Conservation (phyloP, 2,888 invertebrate genomes). For the Norana najaformis region DNA sequence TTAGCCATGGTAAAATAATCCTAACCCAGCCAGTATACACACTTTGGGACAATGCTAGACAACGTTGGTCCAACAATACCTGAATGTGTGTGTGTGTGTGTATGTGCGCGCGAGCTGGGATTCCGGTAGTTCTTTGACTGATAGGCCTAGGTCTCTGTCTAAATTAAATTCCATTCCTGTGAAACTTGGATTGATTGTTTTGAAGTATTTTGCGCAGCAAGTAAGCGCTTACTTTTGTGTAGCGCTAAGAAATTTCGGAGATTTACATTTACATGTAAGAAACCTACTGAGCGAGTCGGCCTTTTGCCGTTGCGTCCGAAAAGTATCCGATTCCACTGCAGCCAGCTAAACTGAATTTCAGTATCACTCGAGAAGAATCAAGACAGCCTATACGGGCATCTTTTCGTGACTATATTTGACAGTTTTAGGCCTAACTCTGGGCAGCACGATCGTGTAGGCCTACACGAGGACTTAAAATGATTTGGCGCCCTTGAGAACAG, state of each 20-base stretch:
- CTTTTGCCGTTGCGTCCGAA: neutral
- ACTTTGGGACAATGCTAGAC: too few species aligned
- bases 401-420: too few species aligned
- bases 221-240: neutral
- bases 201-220: too few species aligned
- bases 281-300: neutral
- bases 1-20: neutral
- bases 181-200: too few species aligned
- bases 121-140: neutral
- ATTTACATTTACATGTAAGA: too few species aligned
- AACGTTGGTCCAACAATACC: too few species aligned
- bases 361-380: neutral
- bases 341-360: neutral
- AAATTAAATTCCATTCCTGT: neutral
- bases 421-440: neutral
- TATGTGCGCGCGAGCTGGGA: neutral
- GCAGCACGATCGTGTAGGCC: too few species aligned
- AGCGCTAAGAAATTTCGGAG: too few species aligned
- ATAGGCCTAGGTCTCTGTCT: too few species aligned
- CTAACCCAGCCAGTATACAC: neutral
- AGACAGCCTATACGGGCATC: too few species aligned
- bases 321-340: neutral
- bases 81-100: neutral
- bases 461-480: neutral
- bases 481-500: neutral